Conservation (phyloP, 2,888 invertebrate genomes). For the Lepidocyrtoides sp. region DNA sequence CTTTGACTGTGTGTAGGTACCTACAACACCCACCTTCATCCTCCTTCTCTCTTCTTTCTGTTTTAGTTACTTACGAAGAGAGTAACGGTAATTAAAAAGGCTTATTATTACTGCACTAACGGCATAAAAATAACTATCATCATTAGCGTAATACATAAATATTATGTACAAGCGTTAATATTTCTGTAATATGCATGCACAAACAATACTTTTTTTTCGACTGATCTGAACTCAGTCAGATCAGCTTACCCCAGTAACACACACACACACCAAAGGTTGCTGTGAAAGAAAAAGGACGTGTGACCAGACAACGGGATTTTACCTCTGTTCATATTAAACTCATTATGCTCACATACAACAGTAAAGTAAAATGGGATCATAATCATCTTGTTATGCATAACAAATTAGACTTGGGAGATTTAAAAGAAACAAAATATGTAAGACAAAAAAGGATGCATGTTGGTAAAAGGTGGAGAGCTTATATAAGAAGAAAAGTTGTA, state of each 20-base stretch:
- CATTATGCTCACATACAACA: not conserved
- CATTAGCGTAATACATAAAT: not conserved
- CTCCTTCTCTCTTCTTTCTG: not conserved
- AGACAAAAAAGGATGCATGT: no score
- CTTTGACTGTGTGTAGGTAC: not conserved
- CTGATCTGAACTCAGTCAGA: not conserved
- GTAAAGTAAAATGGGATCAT: not conserved
- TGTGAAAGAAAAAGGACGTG: not conserved
- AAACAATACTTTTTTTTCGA: conserved; percentile 2
- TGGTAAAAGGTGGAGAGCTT: not conserved
- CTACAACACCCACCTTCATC: not conserved
- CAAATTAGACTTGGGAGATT: conserved; percentile 3
- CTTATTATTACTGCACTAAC: conserved; percentile 48
- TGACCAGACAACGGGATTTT: conserved; percentile 54
- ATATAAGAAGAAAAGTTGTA: no score
- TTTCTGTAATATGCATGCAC: not conserved
- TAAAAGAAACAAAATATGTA: no score
- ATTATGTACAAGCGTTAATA: not conserved
- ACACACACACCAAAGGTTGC: not conserved
- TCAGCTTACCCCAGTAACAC: conserved; percentile 27
- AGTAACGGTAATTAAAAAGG: conserved; percentile 58
- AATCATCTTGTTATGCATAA: conserved; percentile 19
- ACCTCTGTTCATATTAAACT: not conserved
- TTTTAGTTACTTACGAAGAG: not conserved
- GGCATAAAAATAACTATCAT: conserved; percentile 51